Conservation (phyloP, 2,888 invertebrate species). For the Nomada fabriciana region DNA sequence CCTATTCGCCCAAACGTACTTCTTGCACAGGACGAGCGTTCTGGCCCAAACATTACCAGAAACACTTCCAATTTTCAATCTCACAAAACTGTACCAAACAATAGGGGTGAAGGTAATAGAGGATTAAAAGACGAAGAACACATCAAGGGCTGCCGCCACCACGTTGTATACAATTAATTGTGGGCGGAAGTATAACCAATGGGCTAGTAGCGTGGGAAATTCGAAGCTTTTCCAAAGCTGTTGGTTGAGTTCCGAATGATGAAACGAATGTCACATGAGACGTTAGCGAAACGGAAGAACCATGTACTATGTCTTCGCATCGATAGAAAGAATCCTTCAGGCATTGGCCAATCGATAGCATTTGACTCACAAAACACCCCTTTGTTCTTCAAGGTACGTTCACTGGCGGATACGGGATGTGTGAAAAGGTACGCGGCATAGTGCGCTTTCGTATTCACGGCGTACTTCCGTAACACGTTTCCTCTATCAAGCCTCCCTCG, state of each 20-base stretch:
- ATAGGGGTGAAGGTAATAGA: too few species aligned
- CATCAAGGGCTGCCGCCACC: too few species aligned
- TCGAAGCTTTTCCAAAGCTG: background rate
- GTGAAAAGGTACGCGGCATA: conserved; percentile 45
- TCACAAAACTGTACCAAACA: too few species aligned
- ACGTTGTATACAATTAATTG: too few species aligned
- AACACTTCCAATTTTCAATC: too few species aligned
- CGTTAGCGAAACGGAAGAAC: background rate
- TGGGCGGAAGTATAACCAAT: too few species aligned
- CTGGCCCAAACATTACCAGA: too few species aligned
- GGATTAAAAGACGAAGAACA: too few species aligned
- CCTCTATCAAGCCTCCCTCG: conserved; percentile 77
- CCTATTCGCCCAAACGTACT: too few species aligned
- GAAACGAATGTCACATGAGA: background rate
- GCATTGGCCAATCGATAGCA: conserved; percentile 25
- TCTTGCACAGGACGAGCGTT: too few species aligned
- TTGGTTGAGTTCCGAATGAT: background rate
- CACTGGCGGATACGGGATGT: conserved; percentile 34
- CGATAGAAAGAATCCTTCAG: conserved; percentile 16
- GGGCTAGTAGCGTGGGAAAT: too few species aligned
- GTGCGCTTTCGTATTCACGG: conserved; percentile 75
- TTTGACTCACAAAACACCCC: conserved; percentile 49
- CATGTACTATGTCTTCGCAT: conserved; percentile 15
- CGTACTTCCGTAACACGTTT: conserved; percentile 76
- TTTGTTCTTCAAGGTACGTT: conserved; percentile 33